A percentile compares a stretch with the other conserved stretches of the same genome.
Conservation (phyloP, 53 echinoderm and acorn worm genomes). For the Astropecten irregularis region DNA sequence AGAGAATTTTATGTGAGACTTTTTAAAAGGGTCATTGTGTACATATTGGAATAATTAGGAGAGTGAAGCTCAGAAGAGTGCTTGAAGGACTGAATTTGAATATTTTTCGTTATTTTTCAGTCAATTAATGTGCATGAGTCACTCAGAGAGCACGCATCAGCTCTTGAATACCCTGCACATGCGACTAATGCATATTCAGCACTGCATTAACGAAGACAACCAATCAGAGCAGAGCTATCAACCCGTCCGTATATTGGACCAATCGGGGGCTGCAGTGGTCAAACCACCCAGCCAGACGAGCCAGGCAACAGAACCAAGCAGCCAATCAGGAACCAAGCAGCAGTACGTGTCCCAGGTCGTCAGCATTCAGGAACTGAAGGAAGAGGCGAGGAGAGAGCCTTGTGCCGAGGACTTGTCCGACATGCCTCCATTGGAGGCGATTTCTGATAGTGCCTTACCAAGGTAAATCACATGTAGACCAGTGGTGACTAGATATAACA, state of each 20-base stretch:
- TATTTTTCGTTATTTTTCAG: background rate
- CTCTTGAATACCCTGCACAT: conserved; percentile 12
- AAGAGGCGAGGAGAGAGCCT: background rate
- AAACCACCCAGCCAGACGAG: background rate
- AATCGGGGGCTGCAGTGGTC: background rate
- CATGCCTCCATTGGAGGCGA: conserved; percentile 63
- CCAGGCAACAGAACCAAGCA: too few species aligned
- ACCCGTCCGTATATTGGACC: background rate
- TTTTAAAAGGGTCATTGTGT: too few species aligned
- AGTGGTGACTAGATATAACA: too few species aligned
- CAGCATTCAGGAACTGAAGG: conserved; percentile 20
- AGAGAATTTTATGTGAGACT: too few species aligned
- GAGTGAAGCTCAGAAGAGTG: too few species aligned
- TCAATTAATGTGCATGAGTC: conserved; percentile 46
- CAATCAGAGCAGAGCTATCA: conserved; percentile 11
- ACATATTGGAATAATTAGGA: too few species aligned
- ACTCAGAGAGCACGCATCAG: conserved; percentile 23
- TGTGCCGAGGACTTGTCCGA: conserved; percentile 42
- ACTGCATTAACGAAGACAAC: conserved; percentile 1
- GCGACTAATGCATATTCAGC: conserved; percentile 4
- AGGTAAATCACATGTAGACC: too few species aligned
- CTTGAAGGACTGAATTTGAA: too few species aligned
- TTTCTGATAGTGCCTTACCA: conserved; percentile 13
- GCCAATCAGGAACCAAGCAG: conserved; percentile 4
- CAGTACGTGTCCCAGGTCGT: conserved; percentile 40